These are phyloP conservation scores for Ephestia elutella DNA, from an alignment of 1,140 invertebrate genomes.

Conservation along the genomic window DNA sequence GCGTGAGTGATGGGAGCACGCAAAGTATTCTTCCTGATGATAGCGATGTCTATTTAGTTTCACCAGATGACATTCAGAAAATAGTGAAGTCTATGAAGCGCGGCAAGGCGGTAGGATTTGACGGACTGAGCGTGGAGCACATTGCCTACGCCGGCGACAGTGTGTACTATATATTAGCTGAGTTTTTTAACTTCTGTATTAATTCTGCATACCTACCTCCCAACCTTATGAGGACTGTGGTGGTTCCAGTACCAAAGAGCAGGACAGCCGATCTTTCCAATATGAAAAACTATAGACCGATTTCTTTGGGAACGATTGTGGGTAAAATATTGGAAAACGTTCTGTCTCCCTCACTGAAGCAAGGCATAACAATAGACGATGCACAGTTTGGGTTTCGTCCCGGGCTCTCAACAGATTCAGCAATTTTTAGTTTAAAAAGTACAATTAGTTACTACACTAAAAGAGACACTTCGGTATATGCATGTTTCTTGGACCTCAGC, in stretches of 20 bases:
- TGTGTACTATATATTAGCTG: neutral
- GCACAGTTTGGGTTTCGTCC: neutral
- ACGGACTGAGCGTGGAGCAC: constrained; percentile 23
- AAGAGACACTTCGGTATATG: neutral
- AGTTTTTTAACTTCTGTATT: neutral
- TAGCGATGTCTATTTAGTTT: constrained; percentile 3
- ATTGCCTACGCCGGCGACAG: neutral
- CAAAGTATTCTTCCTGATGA: neutral
- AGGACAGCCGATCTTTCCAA: neutral
- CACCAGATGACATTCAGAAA: constrained; percentile 7
- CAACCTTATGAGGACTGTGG: neutral
- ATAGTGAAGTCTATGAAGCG: constrained; percentile 17
- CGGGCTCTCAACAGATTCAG: neutral
- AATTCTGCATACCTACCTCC: neutral
- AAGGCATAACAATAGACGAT: neutral
- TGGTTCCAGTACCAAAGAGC: neutral
- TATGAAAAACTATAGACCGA: neutral
- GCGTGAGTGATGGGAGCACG: constrained; percentile 2
- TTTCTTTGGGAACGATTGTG: neutral
- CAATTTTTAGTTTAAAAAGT: neutral
- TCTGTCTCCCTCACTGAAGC: neutral
- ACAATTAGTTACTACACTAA: neutral
- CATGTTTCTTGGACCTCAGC: neutral
- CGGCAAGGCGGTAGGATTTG: constrained; percentile 25
- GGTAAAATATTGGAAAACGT: neutral